phyloP scores from a whole-genome alignment of 2,888 invertebrate genomes.

The Plebejus argus region DNA sequence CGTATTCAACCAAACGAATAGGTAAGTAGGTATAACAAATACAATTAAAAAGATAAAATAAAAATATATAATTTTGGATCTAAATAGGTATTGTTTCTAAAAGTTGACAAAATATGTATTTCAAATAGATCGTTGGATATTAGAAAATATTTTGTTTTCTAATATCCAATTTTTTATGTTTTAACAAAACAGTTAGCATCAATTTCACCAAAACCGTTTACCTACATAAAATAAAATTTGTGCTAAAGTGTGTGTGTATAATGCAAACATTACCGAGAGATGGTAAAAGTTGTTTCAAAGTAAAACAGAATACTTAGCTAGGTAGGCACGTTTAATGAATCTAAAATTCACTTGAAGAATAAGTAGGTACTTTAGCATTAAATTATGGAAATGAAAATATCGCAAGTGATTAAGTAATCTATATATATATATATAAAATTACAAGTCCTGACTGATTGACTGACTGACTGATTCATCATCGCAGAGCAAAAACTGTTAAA shows the following conservation, averaged over 20 bases:
- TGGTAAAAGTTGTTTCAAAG: slow-evolving; percentile 6
- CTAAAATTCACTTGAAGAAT: not conserved
- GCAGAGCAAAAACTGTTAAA: too few relatives aligned
- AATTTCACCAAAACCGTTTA: not conserved
- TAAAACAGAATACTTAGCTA: not conserved
- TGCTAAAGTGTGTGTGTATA: not conserved
- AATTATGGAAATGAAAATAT: not conserved
- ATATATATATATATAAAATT: too few relatives aligned
- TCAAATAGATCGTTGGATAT: not conserved
- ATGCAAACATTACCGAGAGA: not conserved
- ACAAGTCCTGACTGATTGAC: too few relatives aligned
- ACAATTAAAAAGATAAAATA: not conserved
- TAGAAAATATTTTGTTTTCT: not conserved
- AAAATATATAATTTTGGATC: not conserved
- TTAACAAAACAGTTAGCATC: not conserved
- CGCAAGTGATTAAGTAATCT: not conserved
- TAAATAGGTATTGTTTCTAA: not conserved
- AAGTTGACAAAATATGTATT: not conserved
- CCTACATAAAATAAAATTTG: not conserved
- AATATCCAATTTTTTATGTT: not conserved
- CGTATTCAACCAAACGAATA: not conserved
- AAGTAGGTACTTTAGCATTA: not conserved
- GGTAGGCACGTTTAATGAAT: not conserved
- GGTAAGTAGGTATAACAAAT: not conserved
- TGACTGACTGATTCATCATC: too few relatives aligned